phyloP scores from a whole-genome alignment of 1,140 invertebrate genomes.

The Vanessa atalanta region DNA sequence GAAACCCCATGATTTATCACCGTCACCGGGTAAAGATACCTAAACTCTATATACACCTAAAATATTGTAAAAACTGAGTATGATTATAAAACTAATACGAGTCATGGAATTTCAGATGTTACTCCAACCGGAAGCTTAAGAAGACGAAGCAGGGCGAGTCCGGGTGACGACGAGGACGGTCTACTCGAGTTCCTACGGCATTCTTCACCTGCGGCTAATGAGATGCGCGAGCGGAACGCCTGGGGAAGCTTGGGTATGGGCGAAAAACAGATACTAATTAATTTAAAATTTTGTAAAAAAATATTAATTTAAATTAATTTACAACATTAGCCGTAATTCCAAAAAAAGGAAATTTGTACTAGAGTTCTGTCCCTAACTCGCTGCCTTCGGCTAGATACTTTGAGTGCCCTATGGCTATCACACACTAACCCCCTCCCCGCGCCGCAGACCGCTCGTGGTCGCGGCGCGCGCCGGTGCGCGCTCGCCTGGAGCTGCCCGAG shows the following conservation, averaged over 20 bases:
- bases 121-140: slow-evolving; percentile 94
- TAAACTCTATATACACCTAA: background rate
- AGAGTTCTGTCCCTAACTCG: no score
- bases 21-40: slow-evolving; percentile 84
- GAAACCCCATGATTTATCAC: slow-evolving; percentile 62
- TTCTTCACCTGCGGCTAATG: slow-evolving; percentile 86
- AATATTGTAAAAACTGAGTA: no score
- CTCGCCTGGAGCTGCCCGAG: slow-evolving; percentile 85
- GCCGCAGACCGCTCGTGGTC: slow-evolving; percentile 92
- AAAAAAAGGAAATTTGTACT: no score
- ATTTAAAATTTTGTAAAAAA: no score
- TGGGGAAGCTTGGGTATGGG: slow-evolving; percentile 89
- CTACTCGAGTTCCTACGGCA: slow-evolving; percentile 92
- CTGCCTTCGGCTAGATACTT: no score
- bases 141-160: slow-evolving; percentile 88
- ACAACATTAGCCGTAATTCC: no score
- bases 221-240: slow-evolving; percentile 89
- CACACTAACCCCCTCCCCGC: no score
- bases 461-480: slow-evolving; percentile 85
- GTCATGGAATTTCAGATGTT: slow-evolving; percentile 82
- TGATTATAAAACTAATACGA: background rate
- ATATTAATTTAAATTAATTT: no score
- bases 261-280: background rate
- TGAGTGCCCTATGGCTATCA: no score
- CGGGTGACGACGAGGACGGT: slow-evolving; percentile 91